Conservation (phyloP, 2,888 invertebrate species). For the Nycteola revayana region DNA sequence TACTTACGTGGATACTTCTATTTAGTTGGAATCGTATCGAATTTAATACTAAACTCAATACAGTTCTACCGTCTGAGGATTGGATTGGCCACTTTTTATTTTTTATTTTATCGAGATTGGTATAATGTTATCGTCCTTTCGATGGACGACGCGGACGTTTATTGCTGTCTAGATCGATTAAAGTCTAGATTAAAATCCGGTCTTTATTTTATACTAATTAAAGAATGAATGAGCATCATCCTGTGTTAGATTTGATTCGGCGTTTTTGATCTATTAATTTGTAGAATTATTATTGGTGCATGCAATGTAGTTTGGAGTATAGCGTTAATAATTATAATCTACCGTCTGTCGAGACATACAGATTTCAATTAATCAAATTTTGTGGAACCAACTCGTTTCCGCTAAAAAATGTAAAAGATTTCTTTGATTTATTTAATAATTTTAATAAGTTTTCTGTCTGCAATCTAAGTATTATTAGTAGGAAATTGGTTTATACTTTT, state of each 20-base stretch:
- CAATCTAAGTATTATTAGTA: too few relatives aligned
- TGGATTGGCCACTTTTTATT: slow-evolving; percentile 16
- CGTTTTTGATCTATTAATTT: slow-evolving; percentile 21
- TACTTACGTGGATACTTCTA: slow-evolving; percentile 50
- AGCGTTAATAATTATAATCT: too few relatives aligned
- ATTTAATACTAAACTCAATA: slow-evolving; percentile 35
- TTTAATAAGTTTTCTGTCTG: too few relatives aligned
- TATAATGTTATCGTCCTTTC: slow-evolving; percentile 11
- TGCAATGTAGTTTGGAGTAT: slow-evolving; percentile 8
- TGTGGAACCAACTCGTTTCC: too few relatives aligned
- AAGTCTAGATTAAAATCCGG: slow-evolving; percentile 26
- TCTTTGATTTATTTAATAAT: too few relatives aligned
- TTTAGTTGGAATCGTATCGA: slow-evolving; percentile 50
- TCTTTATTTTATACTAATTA: slow-evolving; percentile 18
- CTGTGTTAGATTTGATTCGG: slow-evolving; percentile 22
- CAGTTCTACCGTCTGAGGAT: slow-evolving; percentile 14
- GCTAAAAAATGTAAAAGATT: too few relatives aligned
- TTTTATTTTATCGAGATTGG: slow-evolving; percentile 15
- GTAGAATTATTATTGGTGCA: slow-evolving; percentile 12
- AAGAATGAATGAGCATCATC: slow-evolving; percentile 15
- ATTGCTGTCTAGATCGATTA: slow-evolving; percentile 20
- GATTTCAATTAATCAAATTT: too few relatives aligned
- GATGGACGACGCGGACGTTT: slow-evolving; percentile 25
- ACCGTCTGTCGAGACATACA: too few relatives aligned
- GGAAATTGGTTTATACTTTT: too few relatives aligned